Base-by-base conservation (phyloP, 1,140 invertebrate genomes). In the Coboldia fuscipes region DNA sequence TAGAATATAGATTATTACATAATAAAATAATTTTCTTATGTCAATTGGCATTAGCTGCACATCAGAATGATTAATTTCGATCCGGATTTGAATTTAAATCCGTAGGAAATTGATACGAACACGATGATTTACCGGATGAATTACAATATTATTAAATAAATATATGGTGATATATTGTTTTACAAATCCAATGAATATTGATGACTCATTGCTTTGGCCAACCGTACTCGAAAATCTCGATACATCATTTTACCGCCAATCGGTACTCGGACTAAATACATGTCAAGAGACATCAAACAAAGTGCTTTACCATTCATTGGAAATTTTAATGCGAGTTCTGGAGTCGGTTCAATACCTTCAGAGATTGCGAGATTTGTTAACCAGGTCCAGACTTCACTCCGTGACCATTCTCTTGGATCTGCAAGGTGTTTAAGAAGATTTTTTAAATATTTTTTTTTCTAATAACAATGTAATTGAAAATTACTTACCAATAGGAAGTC, bases 241-340 rank as follows among this genome's bases (percentile, higher is more conserved):
- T 76, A 72, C 22, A 78, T 57, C 34, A 68, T 55, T 46, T 72
- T 72, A 17, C 74, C 74, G 1, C 68, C 69, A 2, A 69, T 48
- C 2, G 75, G 75, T 8, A 76, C 75, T 17, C 75, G 55, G 37
- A 61, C 59, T 2, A 70, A 57, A 57, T 76, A 79, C 75, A 79
- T 79, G 22, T 72, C 66, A 3, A 67, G 55, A 15, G 64, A 66
- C 75, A 79, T 79, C 27, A 79, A 61, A 40, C 75, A 78, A 3
- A 79, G 53, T 4, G 72, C 75, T 51, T 79, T 79, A 17, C 75
- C 75, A 49, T 79, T 79, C 75, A 79, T 79, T 2, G 68, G 62
- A 49, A 79, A 79, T 35, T 75, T 33, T 48, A 50, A 33, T 45
- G 59, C 36, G 66, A 61, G 37, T 53, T 57, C 13, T 63, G 67